phyloP scores from a whole-genome alignment of 2,113 vertebrate species.

The Psilopsiagon aurifrons region DNA sequence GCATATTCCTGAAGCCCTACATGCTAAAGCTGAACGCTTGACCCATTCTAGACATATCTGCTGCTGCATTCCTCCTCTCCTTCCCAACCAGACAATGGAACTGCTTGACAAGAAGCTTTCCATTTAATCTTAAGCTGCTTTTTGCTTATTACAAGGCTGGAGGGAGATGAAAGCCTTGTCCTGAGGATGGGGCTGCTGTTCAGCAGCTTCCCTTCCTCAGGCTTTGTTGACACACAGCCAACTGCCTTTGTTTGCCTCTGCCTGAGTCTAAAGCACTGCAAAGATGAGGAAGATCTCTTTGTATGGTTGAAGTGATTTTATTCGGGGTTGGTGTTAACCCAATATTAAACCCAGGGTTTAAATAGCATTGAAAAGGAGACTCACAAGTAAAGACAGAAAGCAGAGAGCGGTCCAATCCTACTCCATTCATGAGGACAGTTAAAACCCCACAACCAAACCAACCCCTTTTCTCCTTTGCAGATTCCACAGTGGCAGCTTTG shows the following conservation, averaged over 20 bases:
- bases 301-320: neutral
- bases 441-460: neutral
- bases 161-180: neutral
- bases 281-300: neutral
- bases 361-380: neutral
- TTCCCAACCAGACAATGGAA: neutral
- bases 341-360: neutral
- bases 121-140: slow-evolving; percentile 14
- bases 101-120: neutral
- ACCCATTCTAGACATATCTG: neutral
- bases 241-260: neutral
- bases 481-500: neutral
- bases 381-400: neutral
- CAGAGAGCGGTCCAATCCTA: neutral
- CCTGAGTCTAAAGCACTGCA: neutral
- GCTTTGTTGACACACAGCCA: neutral
- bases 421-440: neutral
- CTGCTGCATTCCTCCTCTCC: neutral
- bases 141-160: neutral
- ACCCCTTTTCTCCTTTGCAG: slow-evolving; percentile 30
- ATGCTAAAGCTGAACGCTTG: neutral
- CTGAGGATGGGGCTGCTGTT: neutral
- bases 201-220: neutral
- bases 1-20: neutral
- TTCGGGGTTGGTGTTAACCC: neutral